phyloP scores from a whole-genome alignment of 53 echinoderm and acorn worm species.

The Astropecten irregularis region DNA sequence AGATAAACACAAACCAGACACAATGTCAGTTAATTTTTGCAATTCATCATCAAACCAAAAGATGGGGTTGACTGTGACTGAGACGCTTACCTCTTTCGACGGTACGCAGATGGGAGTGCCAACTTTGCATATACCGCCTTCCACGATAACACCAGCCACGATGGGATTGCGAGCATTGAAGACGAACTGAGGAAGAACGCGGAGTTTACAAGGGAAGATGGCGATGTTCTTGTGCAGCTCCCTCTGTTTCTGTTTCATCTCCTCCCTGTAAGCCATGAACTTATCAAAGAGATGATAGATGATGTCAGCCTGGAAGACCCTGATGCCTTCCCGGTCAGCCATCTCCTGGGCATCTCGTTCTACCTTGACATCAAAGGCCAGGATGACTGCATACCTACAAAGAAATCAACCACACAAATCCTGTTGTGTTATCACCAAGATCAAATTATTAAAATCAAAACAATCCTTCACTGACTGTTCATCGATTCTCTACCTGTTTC shows the following conservation, averaged over 20 bases:
- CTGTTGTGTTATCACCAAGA: background rate
- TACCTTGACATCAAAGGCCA: constrained; percentile 95
- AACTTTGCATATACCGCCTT: constrained; percentile 87
- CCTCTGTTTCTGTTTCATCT: constrained; percentile 71
- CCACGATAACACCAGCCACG: constrained; percentile 83
- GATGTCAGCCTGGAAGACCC: constrained; percentile 97
- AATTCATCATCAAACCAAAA: background rate
- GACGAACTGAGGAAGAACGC: constrained; percentile 71
- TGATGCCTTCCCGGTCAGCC: constrained; percentile 95
- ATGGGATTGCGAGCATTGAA: constrained; percentile 97
- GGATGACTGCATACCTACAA: constrained; percentile 88
- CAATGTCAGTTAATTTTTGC: no score
- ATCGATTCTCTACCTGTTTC: no score
- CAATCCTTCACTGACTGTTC: no score
- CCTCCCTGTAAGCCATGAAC: constrained; percentile 88
- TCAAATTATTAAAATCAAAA: background rate
- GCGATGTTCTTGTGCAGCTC: constrained; percentile 94
- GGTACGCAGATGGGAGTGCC: constrained; percentile 98
- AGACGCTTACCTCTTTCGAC: constrained; percentile 78
- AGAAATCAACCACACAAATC: background rate
- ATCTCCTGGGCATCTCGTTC: constrained; percentile 96
- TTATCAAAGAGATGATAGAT: constrained; percentile 98
- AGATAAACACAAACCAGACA: background rate
- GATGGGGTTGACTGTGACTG: background rate
- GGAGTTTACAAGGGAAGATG: constrained; percentile 96